These are phyloP conservation scores for Calidris pugnax DNA, from an alignment of 2,113 vertebrate species.

Conservation along the genomic window DNA sequence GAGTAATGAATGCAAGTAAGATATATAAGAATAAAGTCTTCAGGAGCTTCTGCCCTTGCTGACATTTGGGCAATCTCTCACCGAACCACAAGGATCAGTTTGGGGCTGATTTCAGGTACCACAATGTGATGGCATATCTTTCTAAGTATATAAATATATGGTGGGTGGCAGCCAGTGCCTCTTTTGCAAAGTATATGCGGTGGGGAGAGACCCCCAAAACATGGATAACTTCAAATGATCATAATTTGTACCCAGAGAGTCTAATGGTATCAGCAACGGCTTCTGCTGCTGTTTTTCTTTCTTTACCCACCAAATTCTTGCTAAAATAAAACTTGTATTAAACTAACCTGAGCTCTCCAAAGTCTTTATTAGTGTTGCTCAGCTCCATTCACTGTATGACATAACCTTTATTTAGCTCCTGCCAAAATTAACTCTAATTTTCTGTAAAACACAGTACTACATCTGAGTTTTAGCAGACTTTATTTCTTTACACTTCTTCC, in stretches of 20 bases:
- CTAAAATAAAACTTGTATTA: background rate
- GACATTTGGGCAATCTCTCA: background rate
- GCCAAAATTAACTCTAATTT: conserved; percentile 26
- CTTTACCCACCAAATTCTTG: background rate
- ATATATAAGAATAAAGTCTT: background rate
- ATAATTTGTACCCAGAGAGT: background rate
- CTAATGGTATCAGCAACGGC: background rate
- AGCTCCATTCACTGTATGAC: background rate
- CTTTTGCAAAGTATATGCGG: background rate
- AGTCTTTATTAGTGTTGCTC: background rate
- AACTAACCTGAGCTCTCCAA: background rate
- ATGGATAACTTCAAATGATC: background rate
- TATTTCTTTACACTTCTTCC: background rate
- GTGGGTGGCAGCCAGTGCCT: background rate
- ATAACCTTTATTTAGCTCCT: background rate
- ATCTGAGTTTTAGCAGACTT: background rate
- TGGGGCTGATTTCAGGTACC: background rate
- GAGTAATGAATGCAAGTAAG: background rate
- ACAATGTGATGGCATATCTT: background rate
- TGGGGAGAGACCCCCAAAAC: background rate
- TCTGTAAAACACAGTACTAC: background rate
- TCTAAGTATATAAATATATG: background rate
- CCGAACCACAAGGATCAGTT: background rate
- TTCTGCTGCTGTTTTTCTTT: background rate
- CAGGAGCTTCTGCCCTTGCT: background rate